Percentiles rank a stretch among this genome's conserved stretches.
phyloP scores from a whole-genome alignment of 2,797 vertebrate genomes.

The Lepus townsendii region DNA sequence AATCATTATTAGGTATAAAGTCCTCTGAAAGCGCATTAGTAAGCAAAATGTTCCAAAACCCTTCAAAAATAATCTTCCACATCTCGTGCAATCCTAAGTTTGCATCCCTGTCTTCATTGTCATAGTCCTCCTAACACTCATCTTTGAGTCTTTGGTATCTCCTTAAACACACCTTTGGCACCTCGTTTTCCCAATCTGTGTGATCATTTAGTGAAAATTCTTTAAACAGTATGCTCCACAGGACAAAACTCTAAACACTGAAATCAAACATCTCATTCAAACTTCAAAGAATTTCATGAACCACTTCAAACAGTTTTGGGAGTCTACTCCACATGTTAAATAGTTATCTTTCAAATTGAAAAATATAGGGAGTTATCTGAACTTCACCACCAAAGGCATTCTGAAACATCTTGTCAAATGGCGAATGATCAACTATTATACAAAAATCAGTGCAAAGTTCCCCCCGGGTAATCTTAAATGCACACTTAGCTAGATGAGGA shows the following conservation, averaged over 20 bases:
- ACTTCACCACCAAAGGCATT: constrained; percentile 72
- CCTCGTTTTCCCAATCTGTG: constrained; percentile 79
- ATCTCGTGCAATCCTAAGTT: constrained; percentile 78
- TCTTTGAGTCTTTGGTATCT: constrained; percentile 89
- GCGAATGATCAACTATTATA: constrained; percentile 75
- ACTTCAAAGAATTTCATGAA: constrained; percentile 79
- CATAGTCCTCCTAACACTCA: constrained; percentile 76
- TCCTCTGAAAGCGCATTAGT: constrained; percentile 29
- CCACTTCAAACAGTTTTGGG: constrained; percentile 78
- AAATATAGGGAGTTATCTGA: constrained; percentile 77
- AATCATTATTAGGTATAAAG: neutral
- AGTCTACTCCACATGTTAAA: constrained; percentile 79
- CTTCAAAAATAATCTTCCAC: constrained; percentile 48
- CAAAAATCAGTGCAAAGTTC: constrained; percentile 82
- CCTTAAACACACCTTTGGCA: constrained; percentile 87
- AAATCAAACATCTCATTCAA: constrained; percentile 79
- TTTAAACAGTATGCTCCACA: constrained; percentile 61
- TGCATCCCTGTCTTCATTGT: constrained; percentile 74
- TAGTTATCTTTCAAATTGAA: constrained; percentile 78
- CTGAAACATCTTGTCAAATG: constrained; percentile 78
- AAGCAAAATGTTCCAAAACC: constrained; percentile 52
- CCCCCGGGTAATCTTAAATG: constrained; percentile 73
- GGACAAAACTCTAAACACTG: constrained; percentile 74
- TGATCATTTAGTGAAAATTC: constrained; percentile 76
- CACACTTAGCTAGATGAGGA: constrained; percentile 77